Evolutionary conservation across 2,797 vertebrate genomes (phyloP), one percentile per base, ranked within the genome.

Genomic region (Pygocentrus nattereri): DNA sequence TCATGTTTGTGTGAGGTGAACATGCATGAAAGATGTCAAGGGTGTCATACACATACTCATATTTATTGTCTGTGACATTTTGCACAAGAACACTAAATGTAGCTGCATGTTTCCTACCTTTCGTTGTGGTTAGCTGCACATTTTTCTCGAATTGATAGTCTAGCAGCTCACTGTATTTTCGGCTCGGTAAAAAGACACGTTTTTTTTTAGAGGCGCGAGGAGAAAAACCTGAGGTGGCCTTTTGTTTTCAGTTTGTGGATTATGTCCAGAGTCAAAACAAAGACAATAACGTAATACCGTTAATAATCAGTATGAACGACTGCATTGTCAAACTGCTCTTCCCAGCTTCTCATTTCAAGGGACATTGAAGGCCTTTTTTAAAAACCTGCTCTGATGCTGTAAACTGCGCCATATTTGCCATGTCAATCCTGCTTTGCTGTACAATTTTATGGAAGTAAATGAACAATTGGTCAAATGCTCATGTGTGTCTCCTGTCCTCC

Each of bases 31-130:
- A 38, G 59, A 16, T 49, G 56, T 56, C 52, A 61, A 34, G 50
- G 72, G 52, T 81, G 79, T 82, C 79, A 75, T 81, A 52, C 4
- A 64, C 56, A 81, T 67, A 65, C 49, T 79, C 34, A 78, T 87
- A 85, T 87, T 85, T 74, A 50, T 21, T 71, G 31, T 82, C 70
- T 84, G 75, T 81, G 76, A 75, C 41, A 77, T 84, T 83, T 84
- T 83, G 83, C 79, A 80, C 85, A 85, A 85, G 49, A 88, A 88
- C 87, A 88, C 87, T 88, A 88, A 85, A 84, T 85, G 85, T 80
- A 83, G 76, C 50, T 82, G 49, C 62, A 50, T 79, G 79, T 70
- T 78, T 78, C 59, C 67, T 38, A 5, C 15, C 18, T 44, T 44
- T 62, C 4, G 21, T 70, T n/a, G 21, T 44, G 34, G 67, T 76